A percentile compares a stretch with the other conserved stretches of the same genome.
Conservation (phyloP, 2,797 vertebrate species). For the Hippocampus kuda region DNA sequence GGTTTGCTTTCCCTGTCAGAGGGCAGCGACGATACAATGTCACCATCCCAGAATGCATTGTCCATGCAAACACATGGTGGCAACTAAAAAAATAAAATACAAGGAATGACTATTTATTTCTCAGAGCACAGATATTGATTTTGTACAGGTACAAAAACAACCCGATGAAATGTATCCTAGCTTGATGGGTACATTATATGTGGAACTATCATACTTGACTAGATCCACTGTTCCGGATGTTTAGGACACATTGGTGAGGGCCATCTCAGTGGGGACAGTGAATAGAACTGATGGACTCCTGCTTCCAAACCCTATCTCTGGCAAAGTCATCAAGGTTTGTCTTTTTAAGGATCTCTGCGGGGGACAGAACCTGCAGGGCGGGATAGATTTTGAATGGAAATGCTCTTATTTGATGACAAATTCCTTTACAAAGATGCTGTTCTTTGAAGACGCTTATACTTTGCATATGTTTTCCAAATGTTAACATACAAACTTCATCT, state of each 20-base stretch:
- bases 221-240: conserved; percentile 23
- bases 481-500: conserved; percentile 31
- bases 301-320: conserved; percentile 53
- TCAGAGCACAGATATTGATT: no score
- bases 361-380: conserved; percentile 41
- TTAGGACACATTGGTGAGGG: conserved; percentile 47
- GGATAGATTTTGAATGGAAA: conserved; percentile 55
- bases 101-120: no score
- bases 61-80: no score
- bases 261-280: conserved; percentile 25
- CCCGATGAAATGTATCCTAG: no score
- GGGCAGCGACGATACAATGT: no score
- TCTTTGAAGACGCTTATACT: conserved; percentile 38
- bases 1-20: no score
- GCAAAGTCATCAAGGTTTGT: conserved; percentile 52
- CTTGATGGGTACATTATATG: no score
- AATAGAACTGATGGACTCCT: conserved; percentile 46
- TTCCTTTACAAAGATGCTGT: conserved; percentile 46
- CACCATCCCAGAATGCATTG: no score
- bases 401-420: conserved; percentile 45
- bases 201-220: no score
- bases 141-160: no score
- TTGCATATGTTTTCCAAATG: conserved; percentile 25
- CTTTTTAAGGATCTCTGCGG: conserved; percentile 52
- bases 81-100: no score